Evolutionary conservation across 2,797 vertebrate genomes (phyloP).

Genomic region (Rhinophrynus dorsalis): DNA sequence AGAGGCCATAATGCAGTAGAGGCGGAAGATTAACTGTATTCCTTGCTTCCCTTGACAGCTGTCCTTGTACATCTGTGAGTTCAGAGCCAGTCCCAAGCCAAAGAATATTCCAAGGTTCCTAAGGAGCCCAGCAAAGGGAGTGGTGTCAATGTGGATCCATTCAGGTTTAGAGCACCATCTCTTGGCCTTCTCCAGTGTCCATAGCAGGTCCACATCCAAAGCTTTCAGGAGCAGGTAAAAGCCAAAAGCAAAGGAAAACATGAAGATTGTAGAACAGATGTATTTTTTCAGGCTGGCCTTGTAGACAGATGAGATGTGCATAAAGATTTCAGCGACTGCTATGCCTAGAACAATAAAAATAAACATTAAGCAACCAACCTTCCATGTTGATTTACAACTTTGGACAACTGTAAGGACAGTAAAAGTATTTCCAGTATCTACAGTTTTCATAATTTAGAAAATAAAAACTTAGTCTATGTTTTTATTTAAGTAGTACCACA

Average conservation of each 20-base stretch:
- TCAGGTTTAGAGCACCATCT: constrained; percentile 80
- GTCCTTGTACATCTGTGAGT: constrained; percentile 75
- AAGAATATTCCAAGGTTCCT: constrained; percentile 91
- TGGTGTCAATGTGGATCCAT: constrained; percentile 90
- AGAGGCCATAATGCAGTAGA: constrained; percentile 69
- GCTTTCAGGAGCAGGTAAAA: constrained; percentile 84
- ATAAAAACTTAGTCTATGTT: no score
- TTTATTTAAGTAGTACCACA: no score
- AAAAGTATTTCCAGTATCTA: no score
- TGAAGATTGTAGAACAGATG: constrained; percentile 74
- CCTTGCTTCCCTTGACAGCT: constrained; percentile 64
- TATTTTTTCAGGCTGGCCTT: constrained; percentile 77
- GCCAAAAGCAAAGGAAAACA: constrained; percentile 83
- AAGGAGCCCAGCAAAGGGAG: constrained; percentile 90
- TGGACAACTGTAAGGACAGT: no score
- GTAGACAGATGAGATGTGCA: constrained; percentile 80
- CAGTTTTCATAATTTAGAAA: no score
- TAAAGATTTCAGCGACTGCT: constrained; percentile 83
- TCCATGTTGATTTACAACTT: background rate
- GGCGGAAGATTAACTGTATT: constrained; percentile 62
- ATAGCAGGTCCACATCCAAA: constrained; percentile 87
- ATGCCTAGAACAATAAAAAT: constrained; percentile 71
- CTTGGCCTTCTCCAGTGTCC: constrained; percentile 89
- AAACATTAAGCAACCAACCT: accelerated
- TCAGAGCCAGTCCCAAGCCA: constrained; percentile 87